These are phyloP conservation scores for Mycteria americana DNA, from an alignment of 2,797 vertebrate species.

Conservation along the genomic window DNA sequence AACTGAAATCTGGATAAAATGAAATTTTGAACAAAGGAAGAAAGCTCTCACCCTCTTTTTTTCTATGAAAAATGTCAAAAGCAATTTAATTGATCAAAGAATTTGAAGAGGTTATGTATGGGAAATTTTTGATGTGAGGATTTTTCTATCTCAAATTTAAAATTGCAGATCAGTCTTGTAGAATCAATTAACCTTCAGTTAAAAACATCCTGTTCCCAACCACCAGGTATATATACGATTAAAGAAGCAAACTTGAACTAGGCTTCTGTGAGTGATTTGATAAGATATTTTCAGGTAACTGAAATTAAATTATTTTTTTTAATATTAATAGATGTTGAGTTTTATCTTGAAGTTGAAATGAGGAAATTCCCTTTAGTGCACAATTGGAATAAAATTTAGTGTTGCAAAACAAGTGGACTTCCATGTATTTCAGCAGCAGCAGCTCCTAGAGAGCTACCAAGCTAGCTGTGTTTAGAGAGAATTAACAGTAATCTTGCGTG, in stretches of 20 bases:
- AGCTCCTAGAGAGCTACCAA: neutral
- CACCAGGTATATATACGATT: neutral
- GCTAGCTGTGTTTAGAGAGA: neutral
- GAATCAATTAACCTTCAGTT: neutral
- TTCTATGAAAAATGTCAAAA: neutral
- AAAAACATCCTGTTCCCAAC: neutral
- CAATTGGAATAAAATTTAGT: neutral
- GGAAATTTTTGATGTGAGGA: neutral
- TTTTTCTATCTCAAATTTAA: neutral
- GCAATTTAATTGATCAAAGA: neutral
- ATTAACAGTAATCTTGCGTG: neutral
- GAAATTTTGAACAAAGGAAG: neutral
- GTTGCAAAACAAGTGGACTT: neutral
- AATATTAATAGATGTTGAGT: neutral
- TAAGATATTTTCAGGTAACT: neutral
- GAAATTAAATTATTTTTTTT: neutral
- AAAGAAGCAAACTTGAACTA: neutral
- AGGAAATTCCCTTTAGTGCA: neutral
- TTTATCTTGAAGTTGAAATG: neutral
- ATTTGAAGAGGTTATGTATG: neutral
- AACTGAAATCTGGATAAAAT: neutral
- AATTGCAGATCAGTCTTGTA: neutral
- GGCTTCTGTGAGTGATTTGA: neutral
- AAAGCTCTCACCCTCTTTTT: neutral
- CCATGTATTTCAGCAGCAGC: neutral